Conservation (phyloP, 2,888 invertebrate species). For the Hydriomena furcata region DNA sequence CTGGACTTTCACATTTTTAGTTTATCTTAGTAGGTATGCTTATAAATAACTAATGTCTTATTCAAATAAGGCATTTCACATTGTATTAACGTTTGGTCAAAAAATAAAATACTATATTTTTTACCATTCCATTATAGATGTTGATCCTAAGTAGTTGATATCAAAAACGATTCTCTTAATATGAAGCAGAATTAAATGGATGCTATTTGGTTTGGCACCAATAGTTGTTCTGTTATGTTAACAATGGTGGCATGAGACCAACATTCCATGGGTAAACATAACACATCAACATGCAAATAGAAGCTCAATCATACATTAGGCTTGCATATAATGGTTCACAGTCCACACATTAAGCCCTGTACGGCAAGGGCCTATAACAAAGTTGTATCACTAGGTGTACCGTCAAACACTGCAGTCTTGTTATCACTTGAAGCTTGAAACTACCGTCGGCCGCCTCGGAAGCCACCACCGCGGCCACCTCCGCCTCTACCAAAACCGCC, state of each 20-base stretch:
- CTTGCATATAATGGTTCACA: too few relatives aligned
- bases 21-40: constrained; percentile 9
- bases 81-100: constrained; percentile 1
- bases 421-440: constrained; percentile 7
- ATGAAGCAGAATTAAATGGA: too few relatives aligned
- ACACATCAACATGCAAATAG: too few relatives aligned
- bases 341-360: not conserved
- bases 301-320: too few relatives aligned
- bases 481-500: constrained; percentile 61
- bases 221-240: too few relatives aligned
- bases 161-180: too few relatives aligned
- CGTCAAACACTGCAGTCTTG: constrained; percentile 21
- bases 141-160: too few relatives aligned
- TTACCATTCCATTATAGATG: too few relatives aligned
- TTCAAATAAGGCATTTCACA: constrained; percentile 10
- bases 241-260: too few relatives aligned
- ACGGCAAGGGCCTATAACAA: constrained; percentile 21
- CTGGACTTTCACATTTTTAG: too few relatives aligned
- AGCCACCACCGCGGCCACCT: constrained; percentile 43
- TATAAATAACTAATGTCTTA: constrained; percentile 18
- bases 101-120: not conserved
- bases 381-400: constrained; percentile 37
- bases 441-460: constrained; percentile 47
- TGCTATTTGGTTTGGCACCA: too few relatives aligned
- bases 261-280: too few relatives aligned